Evolutionary conservation across 35 echinoderm and acorn worm species (phyloP).

Genomic region (Lytechinus variegatus): DNA sequence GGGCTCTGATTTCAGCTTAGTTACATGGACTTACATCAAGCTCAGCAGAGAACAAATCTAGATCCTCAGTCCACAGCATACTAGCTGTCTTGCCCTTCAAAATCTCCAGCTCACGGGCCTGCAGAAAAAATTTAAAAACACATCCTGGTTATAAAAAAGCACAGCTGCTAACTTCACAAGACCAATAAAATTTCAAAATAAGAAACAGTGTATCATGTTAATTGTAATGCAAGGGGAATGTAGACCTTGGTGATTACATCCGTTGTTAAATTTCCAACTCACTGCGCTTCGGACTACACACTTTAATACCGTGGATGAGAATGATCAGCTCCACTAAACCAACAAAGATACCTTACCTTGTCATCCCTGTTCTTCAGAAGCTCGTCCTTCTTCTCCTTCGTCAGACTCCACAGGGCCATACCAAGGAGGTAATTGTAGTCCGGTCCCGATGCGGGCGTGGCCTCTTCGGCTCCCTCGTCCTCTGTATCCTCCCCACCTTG

Average conservation of each 20-base stretch:
- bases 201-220: too few species aligned
- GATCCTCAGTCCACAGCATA: constrained; percentile 84
- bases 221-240: too few species aligned
- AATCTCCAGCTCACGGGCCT: background rate
- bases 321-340: background rate
- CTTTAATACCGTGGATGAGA: too few species aligned
- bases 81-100: constrained; percentile 80
- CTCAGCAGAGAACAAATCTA: constrained; percentile 70
- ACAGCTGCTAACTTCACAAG: too few species aligned
- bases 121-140: background rate
- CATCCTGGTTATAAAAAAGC: too few species aligned
- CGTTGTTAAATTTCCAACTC: too few species aligned
- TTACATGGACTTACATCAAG: constrained; percentile 70
- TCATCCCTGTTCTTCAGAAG: constrained; percentile 68
- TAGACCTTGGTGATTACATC: too few species aligned
- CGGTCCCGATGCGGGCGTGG: constrained; percentile 55
- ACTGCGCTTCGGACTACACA: too few species aligned
- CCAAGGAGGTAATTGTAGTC: constrained; percentile 85
- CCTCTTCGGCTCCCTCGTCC: constrained; percentile 52
- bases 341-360: constrained; percentile 51
- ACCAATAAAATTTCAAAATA: too few species aligned
- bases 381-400: constrained; percentile 84
- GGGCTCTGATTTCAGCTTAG: too few species aligned
- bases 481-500: constrained; percentile 18
- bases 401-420: constrained; percentile 85